Evolutionary conservation across 2,888 invertebrate species (phyloP).

Genomic region (Trachelus troglodyta): DNA sequence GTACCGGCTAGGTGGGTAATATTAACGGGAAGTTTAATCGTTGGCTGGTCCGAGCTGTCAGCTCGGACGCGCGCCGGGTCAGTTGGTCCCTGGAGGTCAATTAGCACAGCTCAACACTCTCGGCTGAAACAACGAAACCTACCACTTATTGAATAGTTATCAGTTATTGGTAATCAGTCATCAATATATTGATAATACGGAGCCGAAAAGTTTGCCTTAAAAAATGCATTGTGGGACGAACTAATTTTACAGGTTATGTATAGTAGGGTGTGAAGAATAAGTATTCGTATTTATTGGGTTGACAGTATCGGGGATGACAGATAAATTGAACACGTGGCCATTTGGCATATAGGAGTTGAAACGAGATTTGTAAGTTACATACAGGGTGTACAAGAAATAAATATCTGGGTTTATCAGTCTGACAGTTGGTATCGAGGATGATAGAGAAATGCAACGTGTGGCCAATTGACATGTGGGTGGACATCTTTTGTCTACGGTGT

Average conservation of each 20-base stretch:
- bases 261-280: not conserved
- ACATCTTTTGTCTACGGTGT: not conserved
- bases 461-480: not conserved
- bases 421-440: not conserved
- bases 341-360: not conserved
- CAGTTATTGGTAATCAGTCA: not conserved
- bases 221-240: not conserved
- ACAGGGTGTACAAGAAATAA: not conserved
- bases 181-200: not conserved
- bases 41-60: conserved; percentile 58
- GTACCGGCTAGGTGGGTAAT: conserved; percentile 37
- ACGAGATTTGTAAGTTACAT: not conserved
- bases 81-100: conserved; percentile 62
- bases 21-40: conserved; percentile 65
- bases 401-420: not conserved
- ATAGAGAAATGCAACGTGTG: not conserved
- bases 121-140: not conserved
- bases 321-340: not conserved
- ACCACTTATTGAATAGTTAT: not conserved
- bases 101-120: conserved; percentile 64
- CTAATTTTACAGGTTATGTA: not conserved
- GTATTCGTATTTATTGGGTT: not conserved
- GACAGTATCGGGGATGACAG: not conserved
- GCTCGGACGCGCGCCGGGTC: conserved; percentile 62
- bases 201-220: not conserved